Base-by-base conservation (phyloP, 2,797 vertebrate genomes). In the Clangula hyemalis region DNA sequence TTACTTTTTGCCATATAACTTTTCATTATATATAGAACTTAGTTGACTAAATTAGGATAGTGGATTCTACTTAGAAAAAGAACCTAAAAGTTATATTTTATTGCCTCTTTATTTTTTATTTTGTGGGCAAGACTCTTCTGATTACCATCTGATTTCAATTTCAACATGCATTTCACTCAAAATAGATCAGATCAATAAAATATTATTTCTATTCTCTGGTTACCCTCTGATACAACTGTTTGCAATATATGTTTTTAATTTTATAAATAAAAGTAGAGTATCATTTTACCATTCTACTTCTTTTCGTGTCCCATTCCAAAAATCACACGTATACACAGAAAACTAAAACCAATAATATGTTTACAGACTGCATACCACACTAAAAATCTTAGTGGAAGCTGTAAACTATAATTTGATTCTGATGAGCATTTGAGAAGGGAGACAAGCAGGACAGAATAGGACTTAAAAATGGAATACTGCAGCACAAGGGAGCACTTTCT, bases 381-480 rank as follows among this genome's bases (percentile, higher is more conserved):
- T 58, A 53, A 91, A 89, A 25, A 28, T 45, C 32, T 32, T 49
- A 43, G 36, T 41, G 53, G 66, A 90, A 76, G 41, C 0, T 1
- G 39, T 41, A 76, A 87, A 53, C 36, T 66, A 43, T 69, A 78
- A 78, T 60, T 57, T 39, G 11, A 45, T 70, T 76, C 16, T 51
- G n/a, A 47, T 39, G 54, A 39, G 13, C 49, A 8, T 96, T 94
- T 95, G 74, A 81, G 94, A 96, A 95, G 39, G 83, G 81, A 97
- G 54, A 70, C n/a, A 65, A 85, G 45, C 53, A 81, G 81, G 43
- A 82, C 41, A 89, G 82, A 92, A 79, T 7, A 78, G 38, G 38
- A 47, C 60, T 94, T 95, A 72, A 76, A 87, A 95, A 94, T 47
- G 19, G 39, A 96, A 93, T 80, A 62, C 22, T 57, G n/a, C 54